Base-by-base conservation (phyloP, 2,113 vertebrate genomes). In the Peromyscus leucopus region DNA sequence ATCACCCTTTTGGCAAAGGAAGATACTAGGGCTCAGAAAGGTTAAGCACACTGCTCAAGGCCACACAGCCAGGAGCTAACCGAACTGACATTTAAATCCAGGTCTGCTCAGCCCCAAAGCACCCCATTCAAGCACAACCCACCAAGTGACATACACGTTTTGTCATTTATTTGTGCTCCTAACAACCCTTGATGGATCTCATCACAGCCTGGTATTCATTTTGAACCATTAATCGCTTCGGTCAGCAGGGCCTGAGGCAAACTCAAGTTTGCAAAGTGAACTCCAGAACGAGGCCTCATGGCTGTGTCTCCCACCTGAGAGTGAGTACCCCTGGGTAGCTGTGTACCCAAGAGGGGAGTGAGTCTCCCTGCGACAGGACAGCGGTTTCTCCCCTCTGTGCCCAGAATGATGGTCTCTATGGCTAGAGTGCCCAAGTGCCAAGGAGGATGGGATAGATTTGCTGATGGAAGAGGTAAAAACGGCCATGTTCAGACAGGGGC, bases 171-270 rank as follows among this genome's bases (percentile, higher is more conserved):
- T 84, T 31, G 17, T 48, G 22, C 19, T 89, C 42, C 69, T 71
- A 19, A 86, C 90, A 79, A 86, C 57, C 93, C 72, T 78, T 22
- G 2, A 19, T 57, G 65, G 75, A n/a, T 87, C 93, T 13, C 21
- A 55, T 59, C 28, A 36, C 13, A 63, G 90, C 24, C 16, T 17
- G 4, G 0, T 87, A 33, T 80, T 63, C 51, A 83, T 59, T 65
- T 42, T 89, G 42, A 97, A 87, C 86, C 92, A 86, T 95, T 91
- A n/a, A 89, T 78, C 84, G 91, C 28, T n/a, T n/a, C 21, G 57
- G 55, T 84, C 57, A 86, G 22, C 86, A 93, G 91, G 89, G 89
- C 59, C 46, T 39, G 59, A 69, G 69, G 65, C 9, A 42, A 72
- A 36, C n/a, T 63, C 5, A 0, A 36, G 75, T 46, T 86, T 75